Conservation (phyloP, 2,888 invertebrate genomes). For the Tipula unca region DNA sequence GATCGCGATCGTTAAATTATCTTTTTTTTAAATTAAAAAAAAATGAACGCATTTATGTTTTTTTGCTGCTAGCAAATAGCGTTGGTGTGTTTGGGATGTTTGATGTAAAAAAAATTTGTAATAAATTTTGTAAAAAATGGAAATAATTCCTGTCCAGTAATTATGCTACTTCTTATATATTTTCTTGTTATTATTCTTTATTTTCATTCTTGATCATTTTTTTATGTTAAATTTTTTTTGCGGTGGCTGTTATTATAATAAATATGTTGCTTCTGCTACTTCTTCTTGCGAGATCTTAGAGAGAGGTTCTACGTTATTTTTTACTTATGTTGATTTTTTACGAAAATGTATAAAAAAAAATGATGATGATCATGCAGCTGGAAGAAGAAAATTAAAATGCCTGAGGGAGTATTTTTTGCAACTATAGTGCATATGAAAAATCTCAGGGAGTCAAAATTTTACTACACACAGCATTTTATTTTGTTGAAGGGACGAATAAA, state of each 20-base stretch:
- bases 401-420: not conserved
- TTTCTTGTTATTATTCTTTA: not conserved
- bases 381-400: not conserved
- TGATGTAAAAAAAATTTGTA: not conserved
- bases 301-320: not conserved
- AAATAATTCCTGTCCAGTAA: slow-evolving; percentile 4
- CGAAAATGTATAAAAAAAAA: not conserved
- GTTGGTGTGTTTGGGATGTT: slow-evolving; percentile 14
- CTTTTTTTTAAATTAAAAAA: not conserved
- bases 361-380: not conserved
- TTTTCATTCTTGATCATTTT: slow-evolving; percentile 8
- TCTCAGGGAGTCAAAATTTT: slow-evolving; percentile 14
- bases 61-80: not conserved
- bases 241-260: slow-evolving; percentile 14
- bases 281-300: slow-evolving; percentile 8
- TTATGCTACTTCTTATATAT: not conserved
- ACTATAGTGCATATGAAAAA: not conserved
- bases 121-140: not conserved
- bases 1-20: not conserved
- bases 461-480: not conserved
- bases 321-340: not conserved
- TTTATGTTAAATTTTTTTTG: not conserved
- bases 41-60: not conserved
- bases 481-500: not conserved
- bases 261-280: slow-evolving; percentile 14